Percentiles rank a stretch among this genome's conserved stretches.
Evolutionary conservation across 2,797 vertebrate species (phyloP).

Genomic region (Nyctibius grandis): DNA sequence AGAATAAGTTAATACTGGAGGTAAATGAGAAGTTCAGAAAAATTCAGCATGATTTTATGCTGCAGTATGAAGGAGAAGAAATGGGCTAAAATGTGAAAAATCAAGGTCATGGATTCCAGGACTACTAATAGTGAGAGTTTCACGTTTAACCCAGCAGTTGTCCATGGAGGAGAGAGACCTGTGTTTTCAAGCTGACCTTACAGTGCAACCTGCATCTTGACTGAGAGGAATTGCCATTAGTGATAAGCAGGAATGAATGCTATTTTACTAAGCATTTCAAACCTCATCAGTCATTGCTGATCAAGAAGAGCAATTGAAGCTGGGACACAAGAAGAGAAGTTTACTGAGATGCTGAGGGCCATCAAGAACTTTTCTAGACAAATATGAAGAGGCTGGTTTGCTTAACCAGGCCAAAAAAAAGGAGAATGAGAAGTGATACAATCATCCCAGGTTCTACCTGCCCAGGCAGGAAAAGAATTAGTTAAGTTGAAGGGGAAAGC

Average conservation of each 20-base stretch:
- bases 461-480: not conserved
- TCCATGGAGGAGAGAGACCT: not conserved
- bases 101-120: not conserved
- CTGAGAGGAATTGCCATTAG: not conserved
- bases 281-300: not conserved
- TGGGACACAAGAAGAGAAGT: not conserved
- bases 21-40: not conserved
- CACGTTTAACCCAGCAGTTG: not conserved
- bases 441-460: not conserved
- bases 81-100: not conserved
- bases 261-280: not conserved
- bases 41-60: not conserved
- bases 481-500: not conserved
- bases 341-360: not conserved
- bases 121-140: not conserved
- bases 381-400: not conserved
- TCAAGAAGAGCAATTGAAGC: not conserved
- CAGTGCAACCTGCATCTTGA: not conserved
- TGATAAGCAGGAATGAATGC: not conserved
- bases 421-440: not conserved
- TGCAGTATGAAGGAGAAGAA: not conserved
- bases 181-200: not conserved
- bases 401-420: not conserved
- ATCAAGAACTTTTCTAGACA: not conserved
- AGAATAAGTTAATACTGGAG: not conserved